Evolutionary conservation across 2,797 vertebrate genomes (phyloP).

Genomic region (Anomalospiza imberbis): DNA sequence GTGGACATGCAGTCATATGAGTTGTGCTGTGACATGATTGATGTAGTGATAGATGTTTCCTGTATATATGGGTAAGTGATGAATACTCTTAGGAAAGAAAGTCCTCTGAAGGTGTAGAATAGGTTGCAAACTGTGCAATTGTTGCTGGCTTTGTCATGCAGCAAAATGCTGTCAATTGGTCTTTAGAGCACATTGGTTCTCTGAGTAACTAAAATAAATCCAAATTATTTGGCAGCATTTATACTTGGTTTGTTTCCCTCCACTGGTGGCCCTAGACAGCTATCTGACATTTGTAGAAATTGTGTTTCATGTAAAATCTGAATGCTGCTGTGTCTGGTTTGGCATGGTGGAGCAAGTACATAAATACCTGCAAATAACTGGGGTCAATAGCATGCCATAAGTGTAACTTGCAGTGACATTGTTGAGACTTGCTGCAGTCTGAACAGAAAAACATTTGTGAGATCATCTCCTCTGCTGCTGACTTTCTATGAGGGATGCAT

Average conservation of each 20-base stretch:
- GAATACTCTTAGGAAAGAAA: neutral
- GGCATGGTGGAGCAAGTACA: neutral
- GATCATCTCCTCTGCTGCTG: accelerated
- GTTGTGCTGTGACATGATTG: slow-evolving; percentile 99
- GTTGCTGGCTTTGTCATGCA: neutral
- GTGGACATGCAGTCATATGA: slow-evolving; percentile 99
- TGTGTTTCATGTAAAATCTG: neutral
- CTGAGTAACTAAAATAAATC: neutral
- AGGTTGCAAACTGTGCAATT: neutral
- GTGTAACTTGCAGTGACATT: neutral
- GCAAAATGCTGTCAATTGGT: neutral
- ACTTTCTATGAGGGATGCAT: neutral
- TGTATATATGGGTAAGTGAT: slow-evolving; percentile 96
- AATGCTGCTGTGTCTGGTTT: neutral
- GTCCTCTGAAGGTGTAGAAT: neutral
- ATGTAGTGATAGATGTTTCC: slow-evolving; percentile 98
- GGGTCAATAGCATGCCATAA: accelerated
- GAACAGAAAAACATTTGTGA: accelerated
- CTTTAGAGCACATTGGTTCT: neutral
- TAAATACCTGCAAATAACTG: neutral
- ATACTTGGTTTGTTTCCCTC: neutral
- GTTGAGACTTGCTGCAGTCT: neutral
- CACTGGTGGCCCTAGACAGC: neutral
- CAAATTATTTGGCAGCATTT: neutral
- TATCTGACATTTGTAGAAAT: neutral